Evolutionary conservation across 2,888 invertebrate species (phyloP).

Genomic region (Dicranocentrus wangi): DNA sequence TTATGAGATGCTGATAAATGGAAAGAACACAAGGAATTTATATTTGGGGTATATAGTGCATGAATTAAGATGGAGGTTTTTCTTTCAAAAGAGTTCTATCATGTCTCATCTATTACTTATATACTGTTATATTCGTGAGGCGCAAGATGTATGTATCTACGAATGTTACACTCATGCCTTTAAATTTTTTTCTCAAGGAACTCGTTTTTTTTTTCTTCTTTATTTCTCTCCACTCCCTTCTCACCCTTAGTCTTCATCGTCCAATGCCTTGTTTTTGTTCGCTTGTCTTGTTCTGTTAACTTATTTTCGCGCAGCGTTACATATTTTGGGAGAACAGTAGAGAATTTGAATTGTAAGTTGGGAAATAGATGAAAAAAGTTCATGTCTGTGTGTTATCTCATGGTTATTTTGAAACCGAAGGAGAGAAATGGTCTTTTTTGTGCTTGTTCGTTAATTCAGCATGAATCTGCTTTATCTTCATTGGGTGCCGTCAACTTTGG

Average conservation of each 20-base stretch:
- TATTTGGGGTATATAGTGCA: neutral
- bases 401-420: neutral
- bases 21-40: slow-evolving; percentile 3
- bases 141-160: too few relatives aligned
- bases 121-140: neutral
- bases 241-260: neutral
- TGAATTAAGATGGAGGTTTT: slow-evolving; percentile 10
- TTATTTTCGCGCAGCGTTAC: neutral
- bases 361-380: neutral
- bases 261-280: slow-evolving; percentile 7
- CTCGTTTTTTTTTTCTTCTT: neutral
- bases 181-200: neutral
- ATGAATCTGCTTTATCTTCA: neutral
- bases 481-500: neutral
- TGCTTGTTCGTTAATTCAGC: neutral
- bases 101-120: neutral
- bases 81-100: neutral
- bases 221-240: neutral
- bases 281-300: slow-evolving; percentile 23
- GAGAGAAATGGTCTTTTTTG: slow-evolving; percentile 1
- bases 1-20: slow-evolving; percentile 16
- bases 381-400: neutral
- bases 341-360: neutral
- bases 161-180: too few relatives aligned
- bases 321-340: neutral